Evolutionary conservation across 2,797 vertebrate genomes (phyloP).

Genomic region (Gadopsis marmoratus): DNA sequence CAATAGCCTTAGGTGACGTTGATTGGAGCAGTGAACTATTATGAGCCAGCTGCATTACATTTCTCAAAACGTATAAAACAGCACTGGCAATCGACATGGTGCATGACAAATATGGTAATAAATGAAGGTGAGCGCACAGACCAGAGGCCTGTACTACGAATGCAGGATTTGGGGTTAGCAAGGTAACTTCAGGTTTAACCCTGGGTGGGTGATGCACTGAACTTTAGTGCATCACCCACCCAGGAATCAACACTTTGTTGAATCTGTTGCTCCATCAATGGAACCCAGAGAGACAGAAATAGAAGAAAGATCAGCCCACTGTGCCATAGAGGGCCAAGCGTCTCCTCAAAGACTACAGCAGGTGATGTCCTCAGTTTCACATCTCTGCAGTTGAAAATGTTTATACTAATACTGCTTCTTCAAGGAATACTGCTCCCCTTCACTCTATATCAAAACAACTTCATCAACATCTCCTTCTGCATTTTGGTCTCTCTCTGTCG

Average conservation of each 20-base stretch:
- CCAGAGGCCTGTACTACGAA: too few species aligned
- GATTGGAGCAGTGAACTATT: not conserved
- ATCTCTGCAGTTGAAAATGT: not conserved
- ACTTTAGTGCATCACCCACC: too few species aligned
- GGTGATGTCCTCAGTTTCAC: not conserved
- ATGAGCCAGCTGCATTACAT: too few species aligned
- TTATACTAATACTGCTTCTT: not conserved
- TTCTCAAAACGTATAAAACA: too few species aligned
- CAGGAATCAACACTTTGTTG: not conserved
- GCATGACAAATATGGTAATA: too few species aligned
- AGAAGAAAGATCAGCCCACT: not conserved
- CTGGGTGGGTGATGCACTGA: too few species aligned
- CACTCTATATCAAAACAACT: slow-evolving; percentile 13
- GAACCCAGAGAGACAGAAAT: not conserved
- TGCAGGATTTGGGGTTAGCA: too few species aligned
- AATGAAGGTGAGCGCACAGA: too few species aligned
- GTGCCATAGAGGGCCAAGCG: not conserved
- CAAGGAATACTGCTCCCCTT: not conserved
- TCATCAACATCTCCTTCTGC: slow-evolving; percentile 17
- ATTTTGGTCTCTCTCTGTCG: slow-evolving; percentile 19
- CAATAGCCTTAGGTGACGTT: not conserved
- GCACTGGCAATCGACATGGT: too few species aligned
- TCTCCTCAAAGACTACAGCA: not conserved
- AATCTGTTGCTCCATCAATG: not conserved
- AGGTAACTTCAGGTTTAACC: too few species aligned